Base-by-base conservation (phyloP, 2,797 vertebrate genomes). In the Crypturellus tataupa region DNA sequence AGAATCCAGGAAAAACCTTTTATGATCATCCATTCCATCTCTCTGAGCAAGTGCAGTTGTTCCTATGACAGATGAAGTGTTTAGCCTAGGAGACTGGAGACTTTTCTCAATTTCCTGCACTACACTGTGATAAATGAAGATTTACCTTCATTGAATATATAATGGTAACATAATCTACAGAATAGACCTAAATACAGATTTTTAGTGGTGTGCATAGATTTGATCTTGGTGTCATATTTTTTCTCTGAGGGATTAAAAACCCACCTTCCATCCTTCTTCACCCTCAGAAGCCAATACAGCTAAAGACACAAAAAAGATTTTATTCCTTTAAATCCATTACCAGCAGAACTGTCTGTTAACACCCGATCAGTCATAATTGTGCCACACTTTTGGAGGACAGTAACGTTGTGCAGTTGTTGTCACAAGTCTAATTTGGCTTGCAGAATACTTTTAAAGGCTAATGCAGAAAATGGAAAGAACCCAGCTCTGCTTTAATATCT, bases 121-220 rank as follows among this genome's bases (percentile, higher is more conserved):
- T 64, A 40, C 15, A 3, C 76, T 59, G 35, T 79, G 27, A 62
- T 51, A 76, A 76, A 84, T 55, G 56, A 67, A 88, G 39, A 59
- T 51, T 81, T 2, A 5, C 44, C 37, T 84, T 93, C 67, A 14
- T 83, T 79, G 71, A 84, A 67, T 91, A 72, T 88, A 84, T 93
- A 93, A 88, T 64, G 53, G 42, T 37, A 85, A 76, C 63, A 42
- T 58, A 73, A 59, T 86, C 73, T 94, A 51, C 56, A 82, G 67
- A 87, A 80, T 70, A 53, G 75, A 35, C 18, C 56, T 92, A 46
- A 67, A 88, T 20, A 18, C 62, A 25, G 75, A 40, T 40, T 85
- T 89, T 76, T 21, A 76, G 63, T 85, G 6, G 70, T 55, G 23
- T 42, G 33, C 86, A 31, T 79, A 69, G 40, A 31, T 76, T 84